phyloP scores from a whole-genome alignment of 2,113 vertebrate species.

The Hippoglossus stenolepis region DNA sequence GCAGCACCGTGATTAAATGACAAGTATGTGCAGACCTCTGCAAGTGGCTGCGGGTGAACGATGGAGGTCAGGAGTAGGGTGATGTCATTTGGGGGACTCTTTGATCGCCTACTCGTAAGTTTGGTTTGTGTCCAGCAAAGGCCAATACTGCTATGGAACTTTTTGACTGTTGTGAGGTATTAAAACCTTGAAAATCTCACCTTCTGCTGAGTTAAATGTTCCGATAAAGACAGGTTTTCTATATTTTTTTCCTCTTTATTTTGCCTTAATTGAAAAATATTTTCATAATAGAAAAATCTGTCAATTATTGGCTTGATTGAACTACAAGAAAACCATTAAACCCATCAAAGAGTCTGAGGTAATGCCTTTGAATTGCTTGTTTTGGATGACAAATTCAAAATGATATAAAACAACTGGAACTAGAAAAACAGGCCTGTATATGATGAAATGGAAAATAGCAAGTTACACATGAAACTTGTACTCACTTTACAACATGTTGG shows the following conservation, averaged over 20 bases:
- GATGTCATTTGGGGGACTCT: conserved; percentile 43
- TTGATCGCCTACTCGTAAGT: conserved; percentile 27
- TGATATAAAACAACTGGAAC: too few relatives aligned
- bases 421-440: too few relatives aligned
- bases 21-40: conserved; percentile 64
- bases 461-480: not conserved
- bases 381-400: not conserved
- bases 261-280: too few relatives aligned
- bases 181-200: not conserved
- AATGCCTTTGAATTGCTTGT: not conserved
- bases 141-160: not conserved
- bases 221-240: not conserved
- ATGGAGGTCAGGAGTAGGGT: conserved; percentile 28
- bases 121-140: conserved; percentile 31
- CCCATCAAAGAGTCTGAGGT: not conserved
- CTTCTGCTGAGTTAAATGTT: not conserved
- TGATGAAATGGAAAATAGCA: too few relatives aligned
- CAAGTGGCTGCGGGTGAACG: conserved; percentile 51
- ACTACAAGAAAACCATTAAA: too few relatives aligned
- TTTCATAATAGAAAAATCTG: too few relatives aligned
- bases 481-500: not conserved
- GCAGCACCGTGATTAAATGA: conserved; percentile 64
- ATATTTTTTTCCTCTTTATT: too few relatives aligned
- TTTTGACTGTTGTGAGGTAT: conserved; percentile 8
- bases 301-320: too few relatives aligned